Evolutionary conservation across 2,113 vertebrate species (phyloP).

Genomic region (Petaurus breviceps): DNA sequence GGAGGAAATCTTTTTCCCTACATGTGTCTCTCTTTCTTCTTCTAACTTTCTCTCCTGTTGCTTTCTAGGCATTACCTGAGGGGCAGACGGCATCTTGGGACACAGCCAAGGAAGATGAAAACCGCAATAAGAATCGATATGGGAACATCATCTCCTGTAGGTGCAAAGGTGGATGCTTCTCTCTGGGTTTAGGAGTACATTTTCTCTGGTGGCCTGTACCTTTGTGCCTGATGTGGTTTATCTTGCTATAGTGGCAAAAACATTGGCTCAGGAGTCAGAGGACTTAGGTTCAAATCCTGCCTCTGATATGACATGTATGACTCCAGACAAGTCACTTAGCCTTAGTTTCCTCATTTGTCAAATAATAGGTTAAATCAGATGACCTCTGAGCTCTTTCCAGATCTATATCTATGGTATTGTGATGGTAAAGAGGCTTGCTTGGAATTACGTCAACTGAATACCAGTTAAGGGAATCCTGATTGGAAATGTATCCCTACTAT

Average conservation of each 20-base stretch:
- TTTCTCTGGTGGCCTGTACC: background rate
- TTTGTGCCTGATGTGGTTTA: background rate
- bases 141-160: slow-evolving; percentile 99
- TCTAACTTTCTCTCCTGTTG: slow-evolving; percentile 47
- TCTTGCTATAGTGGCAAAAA: background rate
- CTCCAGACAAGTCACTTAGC: background rate
- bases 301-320: background rate
- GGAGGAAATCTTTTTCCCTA: slow-evolving; percentile 49
- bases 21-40: background rate
- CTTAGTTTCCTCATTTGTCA: background rate
- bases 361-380: background rate
- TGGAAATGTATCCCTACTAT: background rate
- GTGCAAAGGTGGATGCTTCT: slow-evolving; percentile 82
- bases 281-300: background rate
- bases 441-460: background rate
- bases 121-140: slow-evolving; percentile 98
- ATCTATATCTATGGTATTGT: background rate
- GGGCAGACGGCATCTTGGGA: slow-evolving; percentile 98
- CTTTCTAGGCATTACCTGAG: slow-evolving; percentile 92
- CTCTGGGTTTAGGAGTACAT: background rate
- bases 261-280: background rate
- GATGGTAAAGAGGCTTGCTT: background rate
- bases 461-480: background rate
- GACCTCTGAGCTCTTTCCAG: background rate
- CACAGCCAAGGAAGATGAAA: slow-evolving; percentile 97